phyloP scores from a whole-genome alignment of 1,140 invertebrate species.

The Drosophila truncata region DNA sequence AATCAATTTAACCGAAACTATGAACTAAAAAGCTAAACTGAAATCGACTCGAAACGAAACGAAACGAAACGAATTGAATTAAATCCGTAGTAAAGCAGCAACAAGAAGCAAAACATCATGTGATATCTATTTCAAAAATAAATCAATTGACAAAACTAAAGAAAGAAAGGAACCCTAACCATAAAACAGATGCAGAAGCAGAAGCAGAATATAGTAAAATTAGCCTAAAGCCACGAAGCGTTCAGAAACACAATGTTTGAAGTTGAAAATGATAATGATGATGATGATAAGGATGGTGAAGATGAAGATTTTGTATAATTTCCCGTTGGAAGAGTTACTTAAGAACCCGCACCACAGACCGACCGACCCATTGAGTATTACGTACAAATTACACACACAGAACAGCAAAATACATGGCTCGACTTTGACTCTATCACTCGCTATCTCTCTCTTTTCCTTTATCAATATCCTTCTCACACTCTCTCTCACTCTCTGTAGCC shows the following conservation, averaged over 20 bases:
- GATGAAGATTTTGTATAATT: constrained; percentile 23
- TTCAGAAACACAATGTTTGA: constrained; percentile 30
- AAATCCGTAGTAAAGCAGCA: constrained; percentile 50
- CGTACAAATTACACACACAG: constrained; percentile 21
- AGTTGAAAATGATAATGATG: neutral
- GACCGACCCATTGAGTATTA: constrained; percentile 23
- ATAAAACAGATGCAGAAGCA: constrained; percentile 38
- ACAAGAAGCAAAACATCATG: constrained; percentile 78
- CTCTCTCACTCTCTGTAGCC: constrained; percentile 9
- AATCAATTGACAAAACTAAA: constrained; percentile 67
- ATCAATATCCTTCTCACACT: neutral
- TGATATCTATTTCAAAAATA: constrained; percentile 84
- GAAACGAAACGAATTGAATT: constrained; percentile 44
- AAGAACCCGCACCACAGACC: constrained; percentile 29
- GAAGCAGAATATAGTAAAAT: constrained; percentile 55
- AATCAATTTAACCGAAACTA: constrained; percentile 48
- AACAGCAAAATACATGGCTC: constrained; percentile 34
- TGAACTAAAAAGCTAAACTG: constrained; percentile 42
- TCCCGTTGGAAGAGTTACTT: constrained; percentile 40
- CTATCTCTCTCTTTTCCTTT: neutral
- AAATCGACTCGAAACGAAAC: constrained; percentile 37
- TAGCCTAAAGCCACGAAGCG: constrained; percentile 53
- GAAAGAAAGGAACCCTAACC: constrained; percentile 54
- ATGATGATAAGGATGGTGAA: too few species aligned
- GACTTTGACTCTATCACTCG: constrained; percentile 13